These are phyloP conservation scores for Centroberyx gerrardi DNA, from an alignment of 2,797 vertebrate genomes.

Conservation along the genomic window DNA sequence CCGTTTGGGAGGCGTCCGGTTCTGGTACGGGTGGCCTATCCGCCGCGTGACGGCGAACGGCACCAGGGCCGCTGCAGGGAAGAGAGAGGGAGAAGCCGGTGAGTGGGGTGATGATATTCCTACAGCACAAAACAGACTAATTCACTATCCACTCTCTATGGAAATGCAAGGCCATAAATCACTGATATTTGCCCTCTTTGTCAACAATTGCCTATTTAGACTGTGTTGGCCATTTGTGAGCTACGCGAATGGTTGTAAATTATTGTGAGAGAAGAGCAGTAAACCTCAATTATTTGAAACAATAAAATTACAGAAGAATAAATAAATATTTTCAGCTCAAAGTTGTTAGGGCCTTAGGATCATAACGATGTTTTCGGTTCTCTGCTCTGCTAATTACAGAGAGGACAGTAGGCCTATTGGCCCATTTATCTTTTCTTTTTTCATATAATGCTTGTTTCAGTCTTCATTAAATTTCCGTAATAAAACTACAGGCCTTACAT, in stretches of 20 bases:
- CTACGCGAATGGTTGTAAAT: constrained; percentile 12
- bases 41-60: constrained; percentile 96
- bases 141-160: constrained; percentile 52
- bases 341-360: constrained; percentile 18
- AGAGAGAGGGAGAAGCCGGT: constrained; percentile 35
- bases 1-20: constrained; percentile 97
- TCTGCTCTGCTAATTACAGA: neutral
- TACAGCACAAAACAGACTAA: constrained; percentile 37
- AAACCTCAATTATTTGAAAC: constrained; percentile 20
- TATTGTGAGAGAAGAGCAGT: constrained; percentile 30
- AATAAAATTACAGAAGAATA: constrained; percentile 7
- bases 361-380: neutral
- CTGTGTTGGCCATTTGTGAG: constrained; percentile 45
- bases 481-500: neutral
- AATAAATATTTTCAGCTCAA: neutral
- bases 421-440: neutral
- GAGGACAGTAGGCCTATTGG: constrained; percentile 15
- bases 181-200: constrained; percentile 44
- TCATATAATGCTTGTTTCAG: constrained; percentile 15
- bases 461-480: neutral
- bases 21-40: constrained; percentile 99
- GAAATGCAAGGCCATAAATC: constrained; percentile 54
- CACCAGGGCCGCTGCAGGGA: constrained; percentile 92
- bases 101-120: constrained; percentile 27
- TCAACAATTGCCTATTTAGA: constrained; percentile 50